Percentiles rank a stretch among this genome's conserved stretches.
Evolutionary conservation across 2,113 vertebrate genomes (phyloP).

Genomic region (Gallinago paraguaiae): DNA sequence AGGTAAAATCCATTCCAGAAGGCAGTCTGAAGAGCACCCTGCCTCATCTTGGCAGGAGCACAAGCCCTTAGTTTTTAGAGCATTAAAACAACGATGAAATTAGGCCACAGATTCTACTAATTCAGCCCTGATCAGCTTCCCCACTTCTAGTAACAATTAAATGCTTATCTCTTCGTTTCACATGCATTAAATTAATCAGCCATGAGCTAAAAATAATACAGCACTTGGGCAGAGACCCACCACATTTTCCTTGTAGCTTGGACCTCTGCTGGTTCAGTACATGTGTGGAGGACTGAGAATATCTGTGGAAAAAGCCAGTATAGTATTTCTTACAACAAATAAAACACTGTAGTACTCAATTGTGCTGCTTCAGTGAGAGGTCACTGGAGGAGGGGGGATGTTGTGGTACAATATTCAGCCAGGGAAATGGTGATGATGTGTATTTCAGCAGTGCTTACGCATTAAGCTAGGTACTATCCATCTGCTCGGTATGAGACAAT

Average conservation of each 20-base stretch:
- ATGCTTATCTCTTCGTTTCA: constrained; percentile 47
- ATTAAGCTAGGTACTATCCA: neutral
- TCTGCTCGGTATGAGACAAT: neutral
- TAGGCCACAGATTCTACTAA: constrained; percentile 31
- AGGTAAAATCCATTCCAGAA: neutral
- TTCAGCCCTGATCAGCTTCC: constrained; percentile 35
- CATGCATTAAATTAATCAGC: constrained; percentile 43
- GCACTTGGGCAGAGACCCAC: constrained; percentile 28
- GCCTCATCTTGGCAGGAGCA: neutral
- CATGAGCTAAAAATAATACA: constrained; percentile 22
- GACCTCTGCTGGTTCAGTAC: neutral
- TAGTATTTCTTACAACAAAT: neutral
- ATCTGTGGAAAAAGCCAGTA: neutral
- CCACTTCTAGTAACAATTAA: constrained; percentile 46
- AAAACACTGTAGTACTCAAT: neutral
- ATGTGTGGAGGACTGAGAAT: neutral
- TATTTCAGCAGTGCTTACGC: neutral
- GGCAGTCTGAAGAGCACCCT: neutral
- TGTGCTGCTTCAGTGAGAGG: neutral
- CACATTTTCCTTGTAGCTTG: neutral
- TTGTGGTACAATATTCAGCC: neutral
- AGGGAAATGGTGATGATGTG: neutral
- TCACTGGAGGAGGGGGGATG: neutral
- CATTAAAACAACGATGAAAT: constrained; percentile 36
- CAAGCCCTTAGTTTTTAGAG: neutral